Evolutionary conservation across 2,797 vertebrate species (phyloP).

Genomic region (Propithecus deckenii): DNA sequence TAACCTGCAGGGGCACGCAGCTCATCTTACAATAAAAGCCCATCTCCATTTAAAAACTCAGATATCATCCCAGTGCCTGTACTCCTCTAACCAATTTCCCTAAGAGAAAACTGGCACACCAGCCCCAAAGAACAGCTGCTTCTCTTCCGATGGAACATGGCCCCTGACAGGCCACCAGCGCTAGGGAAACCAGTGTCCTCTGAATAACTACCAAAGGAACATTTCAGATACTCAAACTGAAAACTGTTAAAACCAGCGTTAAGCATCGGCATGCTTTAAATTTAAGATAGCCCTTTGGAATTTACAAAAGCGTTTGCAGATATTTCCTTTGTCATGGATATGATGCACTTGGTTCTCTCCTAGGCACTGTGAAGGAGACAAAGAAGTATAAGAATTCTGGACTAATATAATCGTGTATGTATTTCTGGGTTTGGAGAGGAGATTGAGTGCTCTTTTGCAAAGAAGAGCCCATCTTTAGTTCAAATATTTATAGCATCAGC

Average conservation of each 20-base stretch:
- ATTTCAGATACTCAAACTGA: not conserved
- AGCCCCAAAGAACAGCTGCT: not conserved
- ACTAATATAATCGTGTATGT: not conserved
- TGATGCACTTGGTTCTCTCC: not conserved
- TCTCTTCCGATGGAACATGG: not conserved
- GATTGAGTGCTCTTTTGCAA: not conserved
- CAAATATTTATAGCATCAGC: not conserved
- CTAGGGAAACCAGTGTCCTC: constrained; percentile 30
- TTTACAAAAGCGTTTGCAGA: not conserved
- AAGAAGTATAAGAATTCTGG: not conserved
- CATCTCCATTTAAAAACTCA: constrained; percentile 37
- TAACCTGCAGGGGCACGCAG: not conserved
- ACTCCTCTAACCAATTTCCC: not conserved
- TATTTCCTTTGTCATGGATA: not conserved
- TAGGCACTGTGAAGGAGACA: not conserved
- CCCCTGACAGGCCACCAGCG: not conserved
- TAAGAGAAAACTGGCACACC: not conserved
- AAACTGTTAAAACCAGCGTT: not conserved
- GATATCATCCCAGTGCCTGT: constrained; percentile 26
- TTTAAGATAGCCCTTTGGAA: not conserved
- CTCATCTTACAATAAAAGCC: not conserved
- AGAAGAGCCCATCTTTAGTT: not conserved
- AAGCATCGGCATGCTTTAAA: not conserved
- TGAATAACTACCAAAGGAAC: constrained; percentile 18
- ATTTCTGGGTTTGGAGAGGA: not conserved